Conservation (phyloP, 1,140 invertebrate genomes). For the Atopsyche davidsoni region DNA sequence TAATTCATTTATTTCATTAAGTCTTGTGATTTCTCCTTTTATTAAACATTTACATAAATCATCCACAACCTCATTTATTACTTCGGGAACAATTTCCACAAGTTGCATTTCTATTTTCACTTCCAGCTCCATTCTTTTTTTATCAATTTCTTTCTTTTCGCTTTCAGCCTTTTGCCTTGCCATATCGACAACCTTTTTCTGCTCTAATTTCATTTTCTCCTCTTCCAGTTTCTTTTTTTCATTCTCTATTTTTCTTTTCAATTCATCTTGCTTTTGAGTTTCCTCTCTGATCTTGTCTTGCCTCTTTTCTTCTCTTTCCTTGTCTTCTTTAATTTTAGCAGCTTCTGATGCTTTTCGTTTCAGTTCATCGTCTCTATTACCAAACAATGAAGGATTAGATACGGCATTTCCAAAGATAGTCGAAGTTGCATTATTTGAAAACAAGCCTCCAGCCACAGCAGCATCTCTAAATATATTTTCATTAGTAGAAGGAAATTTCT, state of each 20-base stretch:
- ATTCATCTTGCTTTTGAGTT: constrained; percentile 34
- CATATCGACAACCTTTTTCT: constrained; percentile 36
- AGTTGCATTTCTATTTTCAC: constrained; percentile 41
- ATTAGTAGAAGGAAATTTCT: background rate
- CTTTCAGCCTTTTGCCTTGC: constrained; percentile 31
- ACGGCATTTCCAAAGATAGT: constrained; percentile 23
- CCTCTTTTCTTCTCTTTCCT: constrained; percentile 37
- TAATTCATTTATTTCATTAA: constrained; percentile 38
- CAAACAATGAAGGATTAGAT: constrained; percentile 9
- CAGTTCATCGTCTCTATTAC: constrained; percentile 25
- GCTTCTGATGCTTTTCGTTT: constrained; percentile 25
- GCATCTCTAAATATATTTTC: constrained; percentile 10
- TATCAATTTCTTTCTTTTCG: constrained; percentile 36
- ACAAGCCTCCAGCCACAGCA: constrained; percentile 1
- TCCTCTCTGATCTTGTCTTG: constrained; percentile 29
- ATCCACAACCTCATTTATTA: constrained; percentile 40
- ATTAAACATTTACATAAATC: constrained; percentile 38
- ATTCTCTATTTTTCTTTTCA: constrained; percentile 41
- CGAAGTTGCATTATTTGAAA: constrained; percentile 11
- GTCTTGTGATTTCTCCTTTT: constrained; percentile 39
- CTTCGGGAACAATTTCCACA: constrained; percentile 34
- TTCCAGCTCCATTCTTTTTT: constrained; percentile 37
- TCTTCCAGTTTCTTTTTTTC: constrained; percentile 35
- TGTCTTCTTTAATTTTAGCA: constrained; percentile 33
- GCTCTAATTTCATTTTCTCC: constrained; percentile 24